Evolutionary conservation across 1,140 invertebrate species (phyloP), one percentile per base, ranked within the genome.

Genomic region (Eumaeus atala): DNA sequence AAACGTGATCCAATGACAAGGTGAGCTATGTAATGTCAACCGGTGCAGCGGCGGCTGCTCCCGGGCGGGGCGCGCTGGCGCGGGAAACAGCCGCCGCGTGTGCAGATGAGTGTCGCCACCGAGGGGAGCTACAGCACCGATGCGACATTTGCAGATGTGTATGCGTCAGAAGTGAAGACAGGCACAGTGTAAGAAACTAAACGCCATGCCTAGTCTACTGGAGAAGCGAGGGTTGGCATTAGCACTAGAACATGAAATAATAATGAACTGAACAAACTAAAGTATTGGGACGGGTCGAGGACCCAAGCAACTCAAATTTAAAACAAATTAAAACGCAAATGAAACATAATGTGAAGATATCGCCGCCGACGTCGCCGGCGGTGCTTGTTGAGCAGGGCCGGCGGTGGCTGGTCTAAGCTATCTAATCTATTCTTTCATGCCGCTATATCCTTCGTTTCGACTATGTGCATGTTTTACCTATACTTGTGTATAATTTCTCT

Each of bases 181-280:
- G 78, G 75, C 74, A 50, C 51, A 65, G 66, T 53, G 64, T 65
- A 74, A 74, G 54, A 77, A 70, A 61, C 54, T 74, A 76, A 71
- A 81, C 74, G 77, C 74, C 80, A 84, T 84, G 80, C 80, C 70
- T 58, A 57, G 58, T 73, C 77, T 78, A 81, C 70, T 44, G 76
- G 70, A 70, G 51, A 76, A 76, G 75, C 79, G 56, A 68, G 70
- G 73, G 53, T 55, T 62, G 62, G 60, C 66, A 62, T 66, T 74
- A 80, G 65, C 67, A 66, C 70, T 76, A 70, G 66, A 72, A 70
- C n/a, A 49, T 56, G 57, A 68, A 63, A 69, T 61, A 57, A 70
- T 49, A 61, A n/a, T 44, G 21, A 52, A 53, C 33, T 17, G 35
- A 35, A 35, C 14, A 50, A 50, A 50, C 16, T 35, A 50, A 16